Evolutionary conservation across 2,797 vertebrate species (phyloP).

Genomic region (Columba guinea): DNA sequence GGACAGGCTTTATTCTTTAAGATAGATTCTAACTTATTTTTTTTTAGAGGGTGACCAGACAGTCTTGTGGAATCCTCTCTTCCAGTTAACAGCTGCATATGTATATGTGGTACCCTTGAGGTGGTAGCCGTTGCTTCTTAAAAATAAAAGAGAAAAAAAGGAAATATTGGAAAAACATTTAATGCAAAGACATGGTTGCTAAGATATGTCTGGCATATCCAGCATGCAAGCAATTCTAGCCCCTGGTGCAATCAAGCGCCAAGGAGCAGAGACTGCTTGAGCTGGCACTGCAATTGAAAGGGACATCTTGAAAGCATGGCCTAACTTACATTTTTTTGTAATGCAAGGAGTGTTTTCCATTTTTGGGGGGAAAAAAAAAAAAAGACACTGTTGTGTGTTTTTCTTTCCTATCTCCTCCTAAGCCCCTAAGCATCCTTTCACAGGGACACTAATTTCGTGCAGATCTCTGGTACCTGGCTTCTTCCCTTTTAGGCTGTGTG

Average conservation of each 20-base stretch:
- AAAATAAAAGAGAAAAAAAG: neutral
- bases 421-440: neutral
- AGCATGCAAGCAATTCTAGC: neutral
- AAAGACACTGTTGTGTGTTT: neutral
- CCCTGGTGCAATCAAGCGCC: neutral
- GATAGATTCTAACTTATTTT: neutral
- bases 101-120: neutral
- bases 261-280: neutral
- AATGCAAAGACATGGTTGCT: neutral
- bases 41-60: neutral
- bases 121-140: neutral
- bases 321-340: neutral
- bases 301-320: neutral
- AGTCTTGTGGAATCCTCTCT: neutral
- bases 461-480: neutral
- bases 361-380: neutral
- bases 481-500: neutral
- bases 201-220: neutral
- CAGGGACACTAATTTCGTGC: neutral
- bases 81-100: neutral
- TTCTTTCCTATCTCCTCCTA: neutral
- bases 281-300: neutral
- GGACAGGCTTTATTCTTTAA: neutral
- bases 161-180: neutral
- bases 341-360: neutral